Base-by-base conservation (phyloP, 2,113 vertebrate genomes). In the Grammomys dolichurus region DNA sequence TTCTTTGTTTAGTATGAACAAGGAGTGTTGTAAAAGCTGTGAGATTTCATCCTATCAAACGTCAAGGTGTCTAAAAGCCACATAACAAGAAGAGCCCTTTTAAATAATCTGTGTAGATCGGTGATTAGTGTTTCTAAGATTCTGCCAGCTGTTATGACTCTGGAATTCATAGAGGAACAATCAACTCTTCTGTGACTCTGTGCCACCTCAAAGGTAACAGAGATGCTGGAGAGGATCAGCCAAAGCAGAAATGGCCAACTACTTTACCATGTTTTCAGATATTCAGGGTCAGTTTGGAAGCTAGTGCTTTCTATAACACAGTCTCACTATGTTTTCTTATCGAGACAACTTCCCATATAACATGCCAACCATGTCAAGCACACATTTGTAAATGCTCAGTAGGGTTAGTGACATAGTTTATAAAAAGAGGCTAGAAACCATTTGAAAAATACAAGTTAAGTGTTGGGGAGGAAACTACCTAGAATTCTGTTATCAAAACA, bases 391-490 rank as follows among this genome's bases (percentile, higher is more conserved):
- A 82, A 40, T 73, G 48, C 11, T 11, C 90, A 84, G 33, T 73
- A 63, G n/a, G 5, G 84, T 58, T 43, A 87, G 86, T 17, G 40
- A 69, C 43, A 46, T 54, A 56, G 96, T 40, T 93, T 96, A 51
- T 26, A 65, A 95, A 95, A 88, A 5, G 33, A 54, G 87, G 56
- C 17, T 40, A 80, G 9, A 48, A 93, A 73, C 4, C 46, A 90
- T 20, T 13, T 46, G 26, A 96, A 46, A 92, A 96, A 90, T 76
- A 13, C 31, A 84, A 63, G 36, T 94, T 73, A 77, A 90, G 96
- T 93, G 36, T 69, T 31, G 12, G 65, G 22, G 67, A 88, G 63
- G 78, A 84, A 94, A 65, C 31, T n/a, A 65, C 16, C 48, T 87
- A 78, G 51, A 80, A n/a, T 87, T 7, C 58, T 7, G 88, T 78